These are phyloP conservation scores for Aplysina aerophoba DNA, from an alignment of 37 sponge, comb jelly and placozoan genomes.

Conservation along the genomic window DNA sequence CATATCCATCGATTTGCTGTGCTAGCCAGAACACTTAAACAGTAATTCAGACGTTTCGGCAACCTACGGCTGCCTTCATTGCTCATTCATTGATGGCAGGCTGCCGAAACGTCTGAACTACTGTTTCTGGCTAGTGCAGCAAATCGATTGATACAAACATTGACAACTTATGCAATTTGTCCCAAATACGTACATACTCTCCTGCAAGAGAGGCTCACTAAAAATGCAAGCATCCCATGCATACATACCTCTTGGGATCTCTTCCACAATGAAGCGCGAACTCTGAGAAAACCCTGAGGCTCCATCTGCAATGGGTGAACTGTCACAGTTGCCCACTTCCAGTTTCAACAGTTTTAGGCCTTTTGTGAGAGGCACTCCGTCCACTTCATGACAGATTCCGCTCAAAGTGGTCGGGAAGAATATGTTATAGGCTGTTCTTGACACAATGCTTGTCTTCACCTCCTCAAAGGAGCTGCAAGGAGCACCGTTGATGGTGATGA, in stretches of 20 bases:
- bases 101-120: no score
- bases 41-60: no score
- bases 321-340: slow-evolving; percentile 55
- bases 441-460: slow-evolving; percentile 47
- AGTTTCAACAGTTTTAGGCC: slow-evolving; percentile 37
- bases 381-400: slow-evolving; percentile 44
- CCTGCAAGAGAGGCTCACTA: no score
- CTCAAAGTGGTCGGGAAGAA: slow-evolving; percentile 62
- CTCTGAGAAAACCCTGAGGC: slow-evolving; percentile 58
- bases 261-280: slow-evolving; percentile 65
- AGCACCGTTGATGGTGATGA: slow-evolving; percentile 53
- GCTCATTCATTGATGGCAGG: no score
- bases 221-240: not conserved
- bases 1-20: no score
- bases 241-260: slow-evolving; percentile 37
- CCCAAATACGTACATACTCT: no score
- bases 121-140: no score
- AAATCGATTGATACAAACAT: no score
- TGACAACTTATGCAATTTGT: no score
- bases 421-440: slow-evolving; percentile 28
- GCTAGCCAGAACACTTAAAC: no score
- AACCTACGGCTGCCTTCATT: no score
- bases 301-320: slow-evolving; percentile 37
- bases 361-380: slow-evolving; percentile 2
- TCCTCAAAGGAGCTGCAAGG: slow-evolving; percentile 45